phyloP scores from a whole-genome alignment of 2,113 vertebrate genomes.

The Lagopus leucura region DNA sequence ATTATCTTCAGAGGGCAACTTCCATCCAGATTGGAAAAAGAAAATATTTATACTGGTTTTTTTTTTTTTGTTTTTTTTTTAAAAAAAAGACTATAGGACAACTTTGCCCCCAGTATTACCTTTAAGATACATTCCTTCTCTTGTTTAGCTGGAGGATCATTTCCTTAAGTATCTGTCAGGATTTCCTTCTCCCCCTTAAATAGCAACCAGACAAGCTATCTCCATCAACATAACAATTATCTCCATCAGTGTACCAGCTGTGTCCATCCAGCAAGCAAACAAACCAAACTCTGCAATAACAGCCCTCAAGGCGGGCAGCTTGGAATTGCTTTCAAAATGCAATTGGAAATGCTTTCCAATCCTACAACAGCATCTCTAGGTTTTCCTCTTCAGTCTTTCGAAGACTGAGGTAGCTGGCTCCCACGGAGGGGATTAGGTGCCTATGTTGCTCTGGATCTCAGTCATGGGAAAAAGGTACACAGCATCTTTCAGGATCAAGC shows the following conservation, averaged over 20 bases:
- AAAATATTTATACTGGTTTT: neutral
- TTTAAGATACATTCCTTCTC: slow-evolving; percentile 17
- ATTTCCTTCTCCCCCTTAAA: slow-evolving; percentile 34
- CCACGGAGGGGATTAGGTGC: neutral
- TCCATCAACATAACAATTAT: slow-evolving; percentile 43
- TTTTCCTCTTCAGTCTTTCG: neutral
- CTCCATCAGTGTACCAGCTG: slow-evolving; percentile 27
- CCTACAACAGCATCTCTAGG: neutral
- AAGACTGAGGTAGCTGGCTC: neutral
- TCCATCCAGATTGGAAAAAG: neutral
- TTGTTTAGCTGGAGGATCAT: neutral
- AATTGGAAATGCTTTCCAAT: neutral
- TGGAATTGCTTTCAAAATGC: neutral
- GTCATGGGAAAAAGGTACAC: neutral
- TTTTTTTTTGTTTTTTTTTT: too few relatives aligned
- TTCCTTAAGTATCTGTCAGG: slow-evolving; percentile 14
- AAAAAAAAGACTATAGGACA: neutral
- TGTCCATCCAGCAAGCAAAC: slow-evolving; percentile 51
- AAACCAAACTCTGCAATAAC: slow-evolving; percentile 38
- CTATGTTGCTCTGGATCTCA: neutral
- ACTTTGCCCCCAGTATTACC: neutral
- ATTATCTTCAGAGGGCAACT: neutral
- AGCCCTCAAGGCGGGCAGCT: slow-evolving; percentile 28
- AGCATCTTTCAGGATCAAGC: neutral
- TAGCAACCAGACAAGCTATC: slow-evolving; percentile 48